These are phyloP conservation scores for Argyresthia albistria DNA, from an alignment of 2,888 invertebrate genomes.

Conservation along the genomic window DNA sequence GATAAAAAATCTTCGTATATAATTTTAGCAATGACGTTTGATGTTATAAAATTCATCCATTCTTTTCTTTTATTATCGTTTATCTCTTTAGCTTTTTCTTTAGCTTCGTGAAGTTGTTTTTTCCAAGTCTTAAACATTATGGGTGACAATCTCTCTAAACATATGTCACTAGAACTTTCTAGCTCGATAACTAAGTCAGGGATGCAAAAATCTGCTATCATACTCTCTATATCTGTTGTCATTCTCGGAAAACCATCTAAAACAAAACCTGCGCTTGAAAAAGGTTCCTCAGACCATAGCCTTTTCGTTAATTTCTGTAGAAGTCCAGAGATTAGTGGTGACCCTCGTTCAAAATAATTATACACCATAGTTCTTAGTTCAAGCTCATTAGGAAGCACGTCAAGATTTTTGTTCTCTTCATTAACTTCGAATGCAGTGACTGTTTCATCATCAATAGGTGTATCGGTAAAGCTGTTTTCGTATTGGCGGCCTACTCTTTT, in stretches of 20 bases:
- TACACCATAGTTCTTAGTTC: slow-evolving; percentile 42
- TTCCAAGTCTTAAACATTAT: slow-evolving; percentile 47
- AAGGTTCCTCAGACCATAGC: slow-evolving; percentile 69
- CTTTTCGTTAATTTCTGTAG: slow-evolving; percentile 50
- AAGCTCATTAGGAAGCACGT: slow-evolving; percentile 38
- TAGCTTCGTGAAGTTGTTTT: slow-evolving; percentile 41
- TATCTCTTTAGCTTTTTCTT: slow-evolving; percentile 26
- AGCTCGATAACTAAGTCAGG: slow-evolving; percentile 74
- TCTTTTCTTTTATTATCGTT: slow-evolving; percentile 24
- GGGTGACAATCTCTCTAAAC: slow-evolving; percentile 36
- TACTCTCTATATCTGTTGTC: slow-evolving; percentile 64
- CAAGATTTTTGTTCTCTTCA: slow-evolving; percentile 31
- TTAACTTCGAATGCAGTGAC: slow-evolving; percentile 41
- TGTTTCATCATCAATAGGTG: slow-evolving; percentile 38
- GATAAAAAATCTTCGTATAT: slow-evolving; percentile 38
- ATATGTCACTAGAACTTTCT: slow-evolving; percentile 34
- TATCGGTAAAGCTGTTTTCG: slow-evolving; percentile 52
- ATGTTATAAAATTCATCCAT: slow-evolving; percentile 39
- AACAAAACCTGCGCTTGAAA: slow-evolving; percentile 61
- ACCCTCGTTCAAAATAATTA: slow-evolving; percentile 63
- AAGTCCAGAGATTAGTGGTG: slow-evolving; percentile 49
- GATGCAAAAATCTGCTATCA: slow-evolving; percentile 58
- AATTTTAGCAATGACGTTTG: slow-evolving; percentile 33
- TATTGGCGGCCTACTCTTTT: slow-evolving; percentile 52
- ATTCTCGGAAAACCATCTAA: slow-evolving; percentile 76